Evolutionary conservation across 2,113 vertebrate species (phyloP).

Genomic region (Ceuthmochares aereus): DNA sequence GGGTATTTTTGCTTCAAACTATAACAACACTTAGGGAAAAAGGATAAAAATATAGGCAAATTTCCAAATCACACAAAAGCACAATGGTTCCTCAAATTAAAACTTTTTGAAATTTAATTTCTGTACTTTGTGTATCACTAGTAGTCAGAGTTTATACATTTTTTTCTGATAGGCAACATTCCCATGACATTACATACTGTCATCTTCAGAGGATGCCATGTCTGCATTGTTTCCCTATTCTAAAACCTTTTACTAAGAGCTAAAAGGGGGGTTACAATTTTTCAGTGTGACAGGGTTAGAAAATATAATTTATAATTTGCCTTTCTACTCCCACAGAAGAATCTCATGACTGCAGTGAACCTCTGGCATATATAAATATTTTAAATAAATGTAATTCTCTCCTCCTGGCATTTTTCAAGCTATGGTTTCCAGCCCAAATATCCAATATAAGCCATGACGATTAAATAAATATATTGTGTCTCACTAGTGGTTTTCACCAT

Average conservation of each 20-base stretch:
- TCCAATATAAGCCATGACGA: not conserved
- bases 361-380: slow-evolving; percentile 25
- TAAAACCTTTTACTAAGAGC: not conserved
- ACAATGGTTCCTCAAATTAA: not conserved
- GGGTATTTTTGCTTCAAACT: not conserved
- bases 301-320: not conserved
- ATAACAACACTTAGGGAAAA: not conserved
- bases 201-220: not conserved
- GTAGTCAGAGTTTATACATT: not conserved
- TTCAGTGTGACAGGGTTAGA: not conserved
- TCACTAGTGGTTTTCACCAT: slow-evolving; percentile 2
- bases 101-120: not conserved
- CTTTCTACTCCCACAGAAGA: not conserved
- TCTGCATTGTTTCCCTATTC: not conserved
- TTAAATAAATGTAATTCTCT: slow-evolving; percentile 5
- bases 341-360: not conserved
- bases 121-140: not conserved
- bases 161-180: not conserved
- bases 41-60: fast-evolving
- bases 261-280: not conserved
- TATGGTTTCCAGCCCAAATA: not conserved
- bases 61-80: not conserved
- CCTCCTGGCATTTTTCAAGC: slow-evolving; percentile 8
- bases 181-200: not conserved
- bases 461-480: slow-evolving; percentile 37